Evolutionary conservation across 2,888 invertebrate species (phyloP), one percentile per base, ranked within the genome.

Genomic region (Elysia crispata): DNA sequence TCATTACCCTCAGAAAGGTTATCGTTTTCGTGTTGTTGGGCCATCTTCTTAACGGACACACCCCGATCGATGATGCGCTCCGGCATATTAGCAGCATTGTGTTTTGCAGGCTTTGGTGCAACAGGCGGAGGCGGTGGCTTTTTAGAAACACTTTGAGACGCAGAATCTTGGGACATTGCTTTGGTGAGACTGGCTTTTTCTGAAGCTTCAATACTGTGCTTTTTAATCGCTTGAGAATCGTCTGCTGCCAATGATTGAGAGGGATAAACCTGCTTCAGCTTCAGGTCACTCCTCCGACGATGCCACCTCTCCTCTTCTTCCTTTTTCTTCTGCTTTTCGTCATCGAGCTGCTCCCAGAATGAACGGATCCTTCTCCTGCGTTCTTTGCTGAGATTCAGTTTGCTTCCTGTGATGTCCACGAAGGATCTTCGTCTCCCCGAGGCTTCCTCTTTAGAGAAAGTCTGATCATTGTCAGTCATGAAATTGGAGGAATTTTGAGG

Each of bases 341-440:
- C 75, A 30, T 75, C 62, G 6, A 75, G 23, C 60, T 75, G 75
- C n/a, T 60, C 31, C 75, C 75, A 75, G 33, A 75, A 75, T 11
- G 75, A 75, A 11, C 75, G 57, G 20, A 75, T 75, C 20, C 75
- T 75, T n/a, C 30, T 57, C 33, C 75, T 1, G n/a, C 75, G 23
- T n/a, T 75, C 75, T 31, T 30, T 25, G 25, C 30, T n/a, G 20
- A 75, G 23, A 1, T 31, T 15, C 41, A 69, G 23, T 69, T 33
- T 30, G 5, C 31, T 31, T 11, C 69, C 69, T 1, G 33, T n/a
- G n/a, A 3, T 33, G 33, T 69, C 69, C 15, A 69, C 41, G 31
- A 33, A 69, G 20, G 20, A n/a, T 18, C 69, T 69, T 33, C 69
- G 41, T 6, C 41, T 41, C 41, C 41, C 11, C 41, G 41, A 41